Conservation (phyloP, 2,888 invertebrate genomes). For the Meandrusa payeni region DNA sequence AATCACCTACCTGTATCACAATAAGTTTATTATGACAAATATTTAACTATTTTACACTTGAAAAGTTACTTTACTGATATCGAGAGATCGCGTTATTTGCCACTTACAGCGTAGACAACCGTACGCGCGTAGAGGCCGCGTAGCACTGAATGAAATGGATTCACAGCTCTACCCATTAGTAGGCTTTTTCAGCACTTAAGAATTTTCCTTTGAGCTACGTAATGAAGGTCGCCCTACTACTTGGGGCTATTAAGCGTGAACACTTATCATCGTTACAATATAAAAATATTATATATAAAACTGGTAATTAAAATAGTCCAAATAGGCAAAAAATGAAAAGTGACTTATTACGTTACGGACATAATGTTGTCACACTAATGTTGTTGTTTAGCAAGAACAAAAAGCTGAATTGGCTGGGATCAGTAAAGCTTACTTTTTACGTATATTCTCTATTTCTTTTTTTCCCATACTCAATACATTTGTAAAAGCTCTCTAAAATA, state of each 20-base stretch:
- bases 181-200: constrained; percentile 44
- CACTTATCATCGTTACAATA: constrained; percentile 8
- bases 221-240: constrained; percentile 43
- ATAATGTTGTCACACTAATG: no score
- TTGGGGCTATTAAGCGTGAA: constrained; percentile 33
- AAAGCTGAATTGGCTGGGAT: no score
- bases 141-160: constrained; percentile 32
- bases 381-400: no score
- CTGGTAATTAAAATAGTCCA: not conserved
- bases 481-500: no score
- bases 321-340: no score
- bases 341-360: no score
- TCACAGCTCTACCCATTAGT: constrained; percentile 40
- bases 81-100: constrained; percentile 41
- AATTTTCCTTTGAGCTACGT: constrained; percentile 43
- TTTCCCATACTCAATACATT: no score
- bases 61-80: constrained; percentile 33
- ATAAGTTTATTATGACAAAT: not conserved
- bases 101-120: constrained; percentile 62
- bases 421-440: no score
- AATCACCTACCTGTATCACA: constrained; percentile 7
- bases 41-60: constrained; percentile 22
- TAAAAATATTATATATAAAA: not conserved
- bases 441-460: no score
- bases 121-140: constrained; percentile 31